Conservation (phyloP, 92 coral and sea anemone species). For the Pocillopora grandis region DNA sequence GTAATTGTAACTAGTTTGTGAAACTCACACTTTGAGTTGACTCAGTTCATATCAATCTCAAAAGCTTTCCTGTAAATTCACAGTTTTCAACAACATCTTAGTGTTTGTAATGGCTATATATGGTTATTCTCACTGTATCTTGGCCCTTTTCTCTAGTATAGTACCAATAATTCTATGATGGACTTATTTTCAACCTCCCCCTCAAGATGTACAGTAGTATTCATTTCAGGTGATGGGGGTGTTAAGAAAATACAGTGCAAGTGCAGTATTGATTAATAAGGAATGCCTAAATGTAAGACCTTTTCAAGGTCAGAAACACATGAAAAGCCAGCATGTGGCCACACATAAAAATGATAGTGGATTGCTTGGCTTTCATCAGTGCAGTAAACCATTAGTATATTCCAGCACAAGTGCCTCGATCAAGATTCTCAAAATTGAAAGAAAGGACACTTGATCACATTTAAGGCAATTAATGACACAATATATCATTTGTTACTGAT, state of each 20-base stretch:
- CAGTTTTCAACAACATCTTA: background rate
- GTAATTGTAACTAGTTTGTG: constrained; percentile 18
- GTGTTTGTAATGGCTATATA: too few relatives aligned
- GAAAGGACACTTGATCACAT: constrained; percentile 9
- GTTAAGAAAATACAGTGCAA: background rate
- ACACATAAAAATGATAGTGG: background rate
- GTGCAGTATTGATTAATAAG: background rate
- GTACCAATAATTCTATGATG: too few relatives aligned
- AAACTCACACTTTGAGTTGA: constrained; percentile 2
- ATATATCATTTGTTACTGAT: background rate
- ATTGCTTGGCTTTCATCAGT: background rate
- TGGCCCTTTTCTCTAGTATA: too few relatives aligned
- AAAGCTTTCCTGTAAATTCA: background rate
- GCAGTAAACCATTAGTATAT: background rate
- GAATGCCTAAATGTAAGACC: background rate
- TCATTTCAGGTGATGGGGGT: too few relatives aligned
- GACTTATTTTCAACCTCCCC: too few relatives aligned
- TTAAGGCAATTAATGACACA: background rate
- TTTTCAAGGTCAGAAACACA: background rate
- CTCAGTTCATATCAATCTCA: background rate
- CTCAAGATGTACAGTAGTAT: too few relatives aligned
- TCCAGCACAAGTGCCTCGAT: background rate
- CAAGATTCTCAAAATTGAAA: background rate
- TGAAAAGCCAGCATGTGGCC: background rate
- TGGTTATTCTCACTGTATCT: too few relatives aligned